Percentiles rank a stretch among this genome's conserved stretches.
Evolutionary conservation across 1,140 invertebrate genomes (phyloP).

Genomic region (Zaprionus kolodkinae): DNA sequence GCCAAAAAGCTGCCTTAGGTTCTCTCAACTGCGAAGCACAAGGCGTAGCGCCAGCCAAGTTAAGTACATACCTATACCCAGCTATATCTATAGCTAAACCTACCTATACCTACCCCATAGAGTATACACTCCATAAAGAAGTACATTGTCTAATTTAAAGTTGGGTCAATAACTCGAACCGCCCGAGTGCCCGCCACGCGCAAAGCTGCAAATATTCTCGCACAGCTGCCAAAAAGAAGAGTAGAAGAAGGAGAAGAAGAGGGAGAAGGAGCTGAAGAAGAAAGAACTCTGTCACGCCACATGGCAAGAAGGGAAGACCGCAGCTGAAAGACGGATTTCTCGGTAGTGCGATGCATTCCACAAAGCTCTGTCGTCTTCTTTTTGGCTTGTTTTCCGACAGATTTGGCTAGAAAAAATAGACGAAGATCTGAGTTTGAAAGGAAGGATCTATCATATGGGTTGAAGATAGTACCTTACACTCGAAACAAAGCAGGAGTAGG

Average conservation of each 20-base stretch:
- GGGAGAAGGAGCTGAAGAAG: too few species aligned
- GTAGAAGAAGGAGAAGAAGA: not conserved
- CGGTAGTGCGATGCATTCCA: constrained; percentile 25
- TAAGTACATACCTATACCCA: not conserved
- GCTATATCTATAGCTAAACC: too few species aligned
- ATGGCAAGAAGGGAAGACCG: not conserved
- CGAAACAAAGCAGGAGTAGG: too few species aligned
- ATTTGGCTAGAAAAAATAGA: not conserved
- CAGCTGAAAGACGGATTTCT: not conserved
- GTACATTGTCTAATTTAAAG: constrained; percentile 24
- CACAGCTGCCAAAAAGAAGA: constrained; percentile 33
- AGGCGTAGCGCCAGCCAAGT: constrained; percentile 9
- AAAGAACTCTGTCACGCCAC: constrained; percentile 4
- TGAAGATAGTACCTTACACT: too few species aligned
- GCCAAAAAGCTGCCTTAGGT: constrained; percentile 42
- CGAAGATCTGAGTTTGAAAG: too few species aligned
- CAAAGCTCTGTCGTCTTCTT: not conserved
- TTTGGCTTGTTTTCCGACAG: not conserved
- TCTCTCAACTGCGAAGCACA: constrained; percentile 38
- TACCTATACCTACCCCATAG: not conserved
- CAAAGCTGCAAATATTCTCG: constrained; percentile 37
- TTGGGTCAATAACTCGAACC: constrained; percentile 71
- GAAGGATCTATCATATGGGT: too few species aligned
- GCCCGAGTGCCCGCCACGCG: constrained; percentile 17
- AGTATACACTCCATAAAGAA: not conserved